A percentile compares a stretch with the other conserved stretches of the same genome.
These are phyloP conservation scores for Hyperoplus immaculatus DNA, from an alignment of 2,797 vertebrate genomes.

Conservation along the genomic window DNA sequence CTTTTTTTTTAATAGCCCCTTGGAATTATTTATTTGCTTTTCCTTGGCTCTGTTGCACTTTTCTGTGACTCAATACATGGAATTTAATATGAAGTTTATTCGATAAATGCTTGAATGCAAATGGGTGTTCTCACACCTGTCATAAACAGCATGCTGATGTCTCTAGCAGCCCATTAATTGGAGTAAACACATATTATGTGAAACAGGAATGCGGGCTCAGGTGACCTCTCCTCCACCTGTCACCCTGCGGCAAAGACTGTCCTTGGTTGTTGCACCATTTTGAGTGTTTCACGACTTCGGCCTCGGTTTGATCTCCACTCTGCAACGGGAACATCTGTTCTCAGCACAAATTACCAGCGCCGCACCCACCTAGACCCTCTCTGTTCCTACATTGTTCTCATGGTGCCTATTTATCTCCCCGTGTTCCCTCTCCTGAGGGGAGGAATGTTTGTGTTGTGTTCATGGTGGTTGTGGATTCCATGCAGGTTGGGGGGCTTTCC, in stretches of 20 bases:
- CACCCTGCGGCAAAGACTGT: neutral
- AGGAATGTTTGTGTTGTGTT: slow-evolving; percentile 23
- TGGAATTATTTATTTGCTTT: neutral
- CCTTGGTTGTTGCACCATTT: neutral
- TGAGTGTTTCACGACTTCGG: neutral
- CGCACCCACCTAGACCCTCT: neutral
- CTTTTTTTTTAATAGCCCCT: neutral
- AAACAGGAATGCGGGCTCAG: slow-evolving; percentile 8
- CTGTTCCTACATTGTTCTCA: slow-evolving; percentile 6
- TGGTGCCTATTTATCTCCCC: slow-evolving; percentile 21
- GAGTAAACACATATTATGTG: neutral
- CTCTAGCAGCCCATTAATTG: neutral
- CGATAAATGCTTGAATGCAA: neutral
- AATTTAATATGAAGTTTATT: neutral
- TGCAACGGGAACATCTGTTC: slow-evolving; percentile 53
- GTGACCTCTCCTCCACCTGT: slow-evolving; percentile 14
- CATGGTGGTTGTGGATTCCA: slow-evolving; percentile 8
- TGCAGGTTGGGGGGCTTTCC: slow-evolving; percentile 48
- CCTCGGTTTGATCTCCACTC: slow-evolving; percentile 21
- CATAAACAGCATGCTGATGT: neutral
- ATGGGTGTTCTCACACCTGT: neutral
- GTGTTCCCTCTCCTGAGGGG: slow-evolving; percentile 46
- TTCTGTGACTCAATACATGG: neutral
- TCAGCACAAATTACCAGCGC: slow-evolving; percentile 7
- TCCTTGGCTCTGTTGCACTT: neutral